Evolutionary conservation across 2,113 vertebrate species (phyloP).

Genomic region (Erpornis zantholeuca): DNA sequence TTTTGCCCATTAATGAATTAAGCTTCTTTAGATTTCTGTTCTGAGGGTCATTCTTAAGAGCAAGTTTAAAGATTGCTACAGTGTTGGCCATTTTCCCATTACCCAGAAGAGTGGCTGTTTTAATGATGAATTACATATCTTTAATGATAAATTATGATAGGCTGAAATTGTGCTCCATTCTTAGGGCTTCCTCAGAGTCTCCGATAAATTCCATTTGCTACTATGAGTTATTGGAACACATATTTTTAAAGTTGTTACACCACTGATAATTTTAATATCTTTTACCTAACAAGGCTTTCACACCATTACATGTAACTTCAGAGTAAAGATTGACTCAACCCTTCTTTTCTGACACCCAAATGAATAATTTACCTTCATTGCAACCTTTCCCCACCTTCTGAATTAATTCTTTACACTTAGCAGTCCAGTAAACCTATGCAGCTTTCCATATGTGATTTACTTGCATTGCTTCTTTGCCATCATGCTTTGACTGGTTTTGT

Average conservation of each 20-base stretch:
- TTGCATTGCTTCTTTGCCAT: not conserved
- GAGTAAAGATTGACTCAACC: not conserved
- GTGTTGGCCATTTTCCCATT: constrained; percentile 9
- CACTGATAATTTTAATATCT: not conserved
- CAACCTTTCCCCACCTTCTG: not conserved
- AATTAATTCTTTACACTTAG: not conserved
- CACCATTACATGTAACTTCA: not conserved
- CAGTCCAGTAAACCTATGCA: not conserved
- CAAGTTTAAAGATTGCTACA: constrained; percentile 13
- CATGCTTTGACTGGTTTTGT: not conserved
- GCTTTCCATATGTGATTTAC: not conserved
- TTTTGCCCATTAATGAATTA: not conserved
- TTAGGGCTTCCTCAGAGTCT: not conserved
- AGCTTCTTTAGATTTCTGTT: not conserved
- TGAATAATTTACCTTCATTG: not conserved
- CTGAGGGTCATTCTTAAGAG: not conserved
- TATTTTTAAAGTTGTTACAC: not conserved
- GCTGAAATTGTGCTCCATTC: not conserved
- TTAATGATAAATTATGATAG: constrained; percentile 37
- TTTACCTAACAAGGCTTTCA: not conserved
- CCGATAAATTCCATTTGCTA: not conserved
- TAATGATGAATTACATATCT: constrained; percentile 35
- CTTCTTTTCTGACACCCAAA: not conserved
- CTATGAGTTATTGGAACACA: not conserved
- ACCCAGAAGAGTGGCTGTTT: constrained; percentile 18